These are phyloP conservation scores for Tachystola acroxantha DNA, from an alignment of 2,888 invertebrate genomes.

Conservation along the genomic window DNA sequence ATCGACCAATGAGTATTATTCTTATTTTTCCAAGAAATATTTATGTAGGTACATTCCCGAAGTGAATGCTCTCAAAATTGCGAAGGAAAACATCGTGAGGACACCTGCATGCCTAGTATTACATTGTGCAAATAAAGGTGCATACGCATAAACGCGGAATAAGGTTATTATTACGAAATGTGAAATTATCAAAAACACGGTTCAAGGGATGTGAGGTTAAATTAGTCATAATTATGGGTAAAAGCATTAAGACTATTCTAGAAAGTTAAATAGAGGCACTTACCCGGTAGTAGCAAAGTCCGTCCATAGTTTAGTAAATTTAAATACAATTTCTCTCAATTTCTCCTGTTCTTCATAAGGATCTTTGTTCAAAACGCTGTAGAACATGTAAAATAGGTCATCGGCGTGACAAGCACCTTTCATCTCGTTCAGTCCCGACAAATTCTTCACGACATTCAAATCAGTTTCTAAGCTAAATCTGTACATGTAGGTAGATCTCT, in stretches of 20 bases:
- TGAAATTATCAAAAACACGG: no score
- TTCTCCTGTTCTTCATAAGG: constrained; percentile 29
- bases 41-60: no score
- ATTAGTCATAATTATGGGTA: no score
- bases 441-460: constrained; percentile 44
- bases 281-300: constrained; percentile 59
- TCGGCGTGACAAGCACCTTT: constrained; percentile 67
- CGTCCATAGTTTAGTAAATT: constrained; percentile 51
- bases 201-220: no score
- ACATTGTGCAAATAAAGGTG: neutral
- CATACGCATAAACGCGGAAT: neutral
- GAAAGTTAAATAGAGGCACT: constrained; percentile 13
- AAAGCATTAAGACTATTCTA: no score
- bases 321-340: constrained; percentile 30
- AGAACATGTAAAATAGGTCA: constrained; percentile 65
- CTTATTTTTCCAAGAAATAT: no score
- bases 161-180: no score
- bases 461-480: constrained; percentile 27
- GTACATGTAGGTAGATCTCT: neutral
- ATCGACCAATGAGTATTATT: no score
- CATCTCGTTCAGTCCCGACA: constrained; percentile 22
- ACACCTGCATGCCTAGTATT: no score
- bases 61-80: no score
- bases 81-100: no score
- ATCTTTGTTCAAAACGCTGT: constrained; percentile 34